Evolutionary conservation across 1,140 invertebrate species (phyloP).

Genomic region (Drosophila ambigua): DNA sequence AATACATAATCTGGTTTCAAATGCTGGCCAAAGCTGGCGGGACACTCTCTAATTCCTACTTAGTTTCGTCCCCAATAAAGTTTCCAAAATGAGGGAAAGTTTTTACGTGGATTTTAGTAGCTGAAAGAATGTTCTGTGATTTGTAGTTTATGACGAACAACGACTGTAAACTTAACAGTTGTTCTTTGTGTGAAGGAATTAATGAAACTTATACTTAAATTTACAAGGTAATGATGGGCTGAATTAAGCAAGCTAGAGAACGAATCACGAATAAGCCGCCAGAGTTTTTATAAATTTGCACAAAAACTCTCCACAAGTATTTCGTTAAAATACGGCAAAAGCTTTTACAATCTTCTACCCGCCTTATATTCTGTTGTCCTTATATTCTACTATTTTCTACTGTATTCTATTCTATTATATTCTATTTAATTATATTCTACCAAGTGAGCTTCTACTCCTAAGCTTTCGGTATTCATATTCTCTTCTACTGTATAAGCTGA

Average conservation of each 20-base stretch:
- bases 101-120: conserved; percentile 12
- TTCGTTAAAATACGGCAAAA: conserved; percentile 8
- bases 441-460: not conserved
- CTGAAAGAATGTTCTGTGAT: not conserved
- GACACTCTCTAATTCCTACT: conserved; percentile 35
- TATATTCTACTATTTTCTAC: too few relatives aligned
- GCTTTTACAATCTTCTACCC: too few relatives aligned
- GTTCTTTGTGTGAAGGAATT: not conserved
- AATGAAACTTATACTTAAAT: too few relatives aligned
- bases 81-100: conserved; percentile 53
- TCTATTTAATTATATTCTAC: not conserved
- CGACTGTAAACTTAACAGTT: conserved; percentile 5
- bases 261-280: not conserved
- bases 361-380: not conserved
- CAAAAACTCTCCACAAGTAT: conserved; percentile 1
- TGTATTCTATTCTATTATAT: too few relatives aligned
- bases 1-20: conserved; percentile 27
- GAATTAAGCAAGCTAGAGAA: not conserved
- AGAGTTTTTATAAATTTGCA: not conserved
- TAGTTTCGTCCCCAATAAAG: conserved; percentile 61
- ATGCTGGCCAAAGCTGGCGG: conserved; percentile 7
- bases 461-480: conserved; percentile 1
- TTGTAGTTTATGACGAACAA: not conserved
- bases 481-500: not conserved
- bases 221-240: too few relatives aligned